These are phyloP conservation scores for Pandemis cinnamomeana DNA, from an alignment of 2,888 invertebrate species.

Conservation along the genomic window DNA sequence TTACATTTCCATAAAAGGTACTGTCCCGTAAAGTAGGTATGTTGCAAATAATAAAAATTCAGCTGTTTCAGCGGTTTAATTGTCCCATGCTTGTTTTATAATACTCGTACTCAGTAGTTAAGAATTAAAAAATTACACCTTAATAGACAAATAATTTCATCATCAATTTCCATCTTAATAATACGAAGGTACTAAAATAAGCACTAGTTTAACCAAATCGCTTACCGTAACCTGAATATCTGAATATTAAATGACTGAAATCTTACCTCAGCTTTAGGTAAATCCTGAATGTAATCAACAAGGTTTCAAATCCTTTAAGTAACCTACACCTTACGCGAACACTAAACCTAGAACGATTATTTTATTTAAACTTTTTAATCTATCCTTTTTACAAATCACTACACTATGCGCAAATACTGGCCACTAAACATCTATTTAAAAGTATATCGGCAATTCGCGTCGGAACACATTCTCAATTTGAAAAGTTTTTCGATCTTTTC, in stretches of 20 bases:
- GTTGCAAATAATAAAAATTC: too few species aligned
- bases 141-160: too few species aligned
- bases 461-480: slow-evolving; percentile 13
- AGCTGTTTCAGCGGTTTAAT: too few species aligned
- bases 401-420: slow-evolving; percentile 23
- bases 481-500: slow-evolving; percentile 41
- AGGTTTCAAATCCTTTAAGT: not conserved
- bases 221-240: too few species aligned
- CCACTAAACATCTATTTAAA: not conserved
- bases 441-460: slow-evolving; percentile 1
- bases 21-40: too few species aligned
- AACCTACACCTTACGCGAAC: not conserved
- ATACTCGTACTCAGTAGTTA: too few species aligned
- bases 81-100: too few species aligned
- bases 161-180: too few species aligned
- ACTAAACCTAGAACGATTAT: not conserved
- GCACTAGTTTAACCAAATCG: not conserved
- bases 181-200: not conserved
- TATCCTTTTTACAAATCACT: slow-evolving; percentile 14
- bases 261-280: slow-evolving; percentile 23
- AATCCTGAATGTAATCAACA: slow-evolving; percentile 11
- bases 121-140: too few species aligned
- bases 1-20: too few species aligned
- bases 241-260: not conserved
- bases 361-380: not conserved